Base-by-base conservation (phyloP, 2,113 vertebrate genomes). In the Boulengeromyrus knoepffleri region DNA sequence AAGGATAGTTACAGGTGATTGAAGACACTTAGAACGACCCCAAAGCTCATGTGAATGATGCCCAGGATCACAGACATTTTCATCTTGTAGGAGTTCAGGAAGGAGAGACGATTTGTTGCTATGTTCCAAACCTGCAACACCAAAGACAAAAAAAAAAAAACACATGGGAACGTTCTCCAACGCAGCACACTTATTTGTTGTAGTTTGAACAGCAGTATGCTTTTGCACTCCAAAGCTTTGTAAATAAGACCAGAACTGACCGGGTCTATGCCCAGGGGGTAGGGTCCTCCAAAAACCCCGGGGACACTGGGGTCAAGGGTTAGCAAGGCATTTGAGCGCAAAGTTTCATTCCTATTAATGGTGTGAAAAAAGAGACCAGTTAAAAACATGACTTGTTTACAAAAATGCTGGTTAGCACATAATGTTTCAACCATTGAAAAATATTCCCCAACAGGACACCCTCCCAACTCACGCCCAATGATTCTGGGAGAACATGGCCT, bases 21-120 rank as follows among this genome's bases (percentile, higher is more conserved):
- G 92, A 97, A 99, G 91, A 97, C 95, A 56, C 98, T 97, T 91
- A 99, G 88, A 42, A 97, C 42, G 85, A 99, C 96, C 42, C 98
- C 99, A 91, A 99, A 99, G 2, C 95, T 97, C 98, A 99, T 99
- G 93, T 99, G 99, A 90, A 95, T 88, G 90, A 99, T 93, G 56
- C 99, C 99, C 90, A 99, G 87, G 92, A 99, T 99, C 91, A 99
- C 97, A 5, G 99, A 99, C 99, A 99, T 99, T 95, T 99, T 99
- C 99, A 99, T 99, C 92, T 99, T 99, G 92, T 98, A 99, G 39
- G 99, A 99, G 94, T 99, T 99, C 19, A 99, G 94, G 93, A 99
- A 99, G 56, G 96, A 97, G 89, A 99, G 98, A 0, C 97, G 97
- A 90, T 99, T 99, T 83, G 94, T 94, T 62, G 99, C 98, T 93